These are phyloP conservation scores for Polydrusus tereticollis DNA, from an alignment of 2,888 invertebrate species.

Conservation along the genomic window DNA sequence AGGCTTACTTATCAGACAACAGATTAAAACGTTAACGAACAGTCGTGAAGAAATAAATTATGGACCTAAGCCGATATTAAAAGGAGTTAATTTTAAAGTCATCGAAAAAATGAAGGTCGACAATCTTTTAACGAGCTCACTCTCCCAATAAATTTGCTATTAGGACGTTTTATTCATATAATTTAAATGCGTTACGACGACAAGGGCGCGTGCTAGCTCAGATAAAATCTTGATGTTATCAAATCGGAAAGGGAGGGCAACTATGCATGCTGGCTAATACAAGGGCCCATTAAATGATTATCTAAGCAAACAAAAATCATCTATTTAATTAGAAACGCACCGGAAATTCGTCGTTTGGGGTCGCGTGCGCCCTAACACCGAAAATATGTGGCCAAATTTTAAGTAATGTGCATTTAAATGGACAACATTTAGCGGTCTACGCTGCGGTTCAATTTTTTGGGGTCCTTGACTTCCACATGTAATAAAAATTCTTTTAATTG, in stretches of 20 bases:
- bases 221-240: slow-evolving; percentile 60
- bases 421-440: slow-evolving; percentile 42
- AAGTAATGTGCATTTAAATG: slow-evolving; percentile 49
- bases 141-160: slow-evolving; percentile 42
- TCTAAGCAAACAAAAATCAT: slow-evolving; percentile 70
- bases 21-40: no score
- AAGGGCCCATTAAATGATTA: slow-evolving; percentile 68
- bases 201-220: slow-evolving; percentile 55
- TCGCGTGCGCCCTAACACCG: slow-evolving; percentile 57
- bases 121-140: slow-evolving; percentile 27
- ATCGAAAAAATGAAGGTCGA: slow-evolving; percentile 7
- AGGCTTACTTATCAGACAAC: no score
- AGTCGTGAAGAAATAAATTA: no score
- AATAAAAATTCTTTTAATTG: slow-evolving; percentile 14
- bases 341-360: slow-evolving; percentile 64
- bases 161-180: slow-evolving; percentile 39
- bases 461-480: slow-evolving; percentile 14
- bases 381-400: slow-evolving; percentile 40
- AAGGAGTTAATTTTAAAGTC: background rate
- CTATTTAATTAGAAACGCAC: slow-evolving; percentile 68
- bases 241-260: slow-evolving; percentile 62
- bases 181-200: slow-evolving; percentile 51
- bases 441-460: slow-evolving; percentile 11
- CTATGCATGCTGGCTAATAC: slow-evolving; percentile 66
- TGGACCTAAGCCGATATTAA: no score